Conservation (phyloP, 2,888 invertebrate genomes). For the Archips crataeganus region DNA sequence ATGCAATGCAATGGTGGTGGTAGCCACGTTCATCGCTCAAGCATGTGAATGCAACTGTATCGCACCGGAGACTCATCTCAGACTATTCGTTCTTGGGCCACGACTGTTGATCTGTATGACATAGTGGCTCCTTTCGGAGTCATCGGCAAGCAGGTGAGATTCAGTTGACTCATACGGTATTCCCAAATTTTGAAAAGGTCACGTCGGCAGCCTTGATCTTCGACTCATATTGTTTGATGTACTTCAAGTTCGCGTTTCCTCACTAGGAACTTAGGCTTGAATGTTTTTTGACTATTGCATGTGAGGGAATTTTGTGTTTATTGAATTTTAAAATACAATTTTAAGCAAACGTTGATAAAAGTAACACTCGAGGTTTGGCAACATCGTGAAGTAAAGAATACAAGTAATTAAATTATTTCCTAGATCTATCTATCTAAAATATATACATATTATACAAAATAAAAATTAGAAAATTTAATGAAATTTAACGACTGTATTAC, state of each 20-base stretch:
- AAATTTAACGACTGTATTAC: too few species aligned
- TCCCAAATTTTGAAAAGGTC: constrained; percentile 15
- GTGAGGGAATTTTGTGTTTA: neutral
- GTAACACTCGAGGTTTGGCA: neutral
- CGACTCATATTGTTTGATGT: constrained; percentile 24
- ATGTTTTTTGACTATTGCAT: neutral
- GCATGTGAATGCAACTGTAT: constrained; percentile 22
- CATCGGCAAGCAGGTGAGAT: neutral
- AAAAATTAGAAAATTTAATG: too few species aligned
- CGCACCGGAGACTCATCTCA: constrained; percentile 7
- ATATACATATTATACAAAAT: too few species aligned
- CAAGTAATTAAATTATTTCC: too few species aligned
- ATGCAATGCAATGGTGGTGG: neutral
- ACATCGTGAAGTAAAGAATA: neutral
- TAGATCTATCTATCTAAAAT: too few species aligned
- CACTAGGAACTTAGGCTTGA: neutral
- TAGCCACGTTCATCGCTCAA: constrained; percentile 22
- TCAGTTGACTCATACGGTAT: constrained; percentile 11
- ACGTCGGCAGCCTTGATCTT: constrained; percentile 18
- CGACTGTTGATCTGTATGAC: neutral
- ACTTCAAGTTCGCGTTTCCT: neutral
- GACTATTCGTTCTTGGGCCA: neutral
- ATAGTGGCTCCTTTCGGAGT: neutral
- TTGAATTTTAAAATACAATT: neutral
- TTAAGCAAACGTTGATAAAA: neutral